Base-by-base conservation (phyloP, 2,797 vertebrate species). In the Discoglossus pictus region DNA sequence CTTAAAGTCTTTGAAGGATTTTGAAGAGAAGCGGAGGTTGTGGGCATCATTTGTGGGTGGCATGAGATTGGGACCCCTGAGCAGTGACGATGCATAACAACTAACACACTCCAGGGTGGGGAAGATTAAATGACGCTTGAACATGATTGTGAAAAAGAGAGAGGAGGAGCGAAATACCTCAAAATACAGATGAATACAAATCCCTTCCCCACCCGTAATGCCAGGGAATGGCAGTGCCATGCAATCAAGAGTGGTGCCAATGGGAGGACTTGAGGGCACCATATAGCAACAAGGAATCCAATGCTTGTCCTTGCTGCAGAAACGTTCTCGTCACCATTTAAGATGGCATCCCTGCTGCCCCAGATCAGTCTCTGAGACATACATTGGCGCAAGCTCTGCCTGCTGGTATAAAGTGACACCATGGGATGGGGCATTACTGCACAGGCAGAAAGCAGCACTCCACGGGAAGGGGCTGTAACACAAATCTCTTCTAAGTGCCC, bases 401-500 rank as follows among this genome's bases (percentile, higher is more conserved):
- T 34, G 9, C 31, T 38, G 50, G 34, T 13, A 54, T 16, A 54
- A 54, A 54, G 52, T 31, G 35, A 18, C 52, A 54, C 34, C 25
- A 11, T 8, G 34, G 52, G 52, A 38, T 34, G 38, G 16, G 34
- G 25, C 52, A 31, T 43, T 34, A 35, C 60, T 43, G 38, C 40
- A 3, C 2, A 48, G 60, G 61, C 44, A 64, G 34, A 44, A 63
- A 56, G 60, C 51, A 63, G 51, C 48, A 50, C 47, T 64, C 61
- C 24, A n/a, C 38, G 27, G 43, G 43, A 18, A 6, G 4, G 11
- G 24, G 51, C 39, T n/a, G n/a, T n/a, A 40, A 13, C 3, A 4
- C 8, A 4, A 31, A 7, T 2, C 20, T 20, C 15, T 2, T 73
- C 78, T 98, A 98, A 81, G 96, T 96, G 79, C 94, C 96, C 55